Percentiles rank a stretch among this genome's conserved stretches.
These are phyloP conservation scores for Pyrgilauda ruficollis DNA, from an alignment of 2,113 vertebrate species.

Conservation along the genomic window DNA sequence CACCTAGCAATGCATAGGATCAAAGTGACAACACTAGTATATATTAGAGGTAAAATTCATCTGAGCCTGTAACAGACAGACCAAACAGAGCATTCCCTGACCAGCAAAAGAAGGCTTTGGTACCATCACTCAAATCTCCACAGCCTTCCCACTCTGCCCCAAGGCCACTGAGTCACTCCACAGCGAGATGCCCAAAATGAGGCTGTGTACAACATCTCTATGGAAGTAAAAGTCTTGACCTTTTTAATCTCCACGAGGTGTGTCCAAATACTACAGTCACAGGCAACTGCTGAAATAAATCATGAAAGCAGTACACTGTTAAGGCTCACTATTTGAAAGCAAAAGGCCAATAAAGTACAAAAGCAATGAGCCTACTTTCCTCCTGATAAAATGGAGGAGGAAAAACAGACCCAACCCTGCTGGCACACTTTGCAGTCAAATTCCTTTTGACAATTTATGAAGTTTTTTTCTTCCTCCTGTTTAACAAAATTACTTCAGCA, in stretches of 20 bases:
- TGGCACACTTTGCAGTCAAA: constrained; percentile 1
- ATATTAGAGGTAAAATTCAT: neutral
- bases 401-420: constrained; percentile 32
- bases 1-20: neutral
- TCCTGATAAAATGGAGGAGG: neutral
- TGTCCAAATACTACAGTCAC: neutral
- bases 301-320: neutral
- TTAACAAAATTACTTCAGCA: constrained; percentile 29
- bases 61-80: neutral
- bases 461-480: neutral
- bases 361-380: neutral
- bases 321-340: neutral
- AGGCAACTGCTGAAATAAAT: neutral
- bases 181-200: neutral
- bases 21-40: neutral
- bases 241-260: neutral
- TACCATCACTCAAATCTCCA: neutral
- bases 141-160: neutral
- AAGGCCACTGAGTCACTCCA: neutral
- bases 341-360: neutral
- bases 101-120: neutral
- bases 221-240: neutral
- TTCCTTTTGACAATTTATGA: constrained; percentile 9
- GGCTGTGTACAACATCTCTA: neutral
- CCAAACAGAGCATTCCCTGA: neutral